Evolutionary conservation across 2,113 vertebrate genomes (phyloP), one percentile per base, ranked within the genome.

Genomic region (Larimichthys crocea): DNA sequence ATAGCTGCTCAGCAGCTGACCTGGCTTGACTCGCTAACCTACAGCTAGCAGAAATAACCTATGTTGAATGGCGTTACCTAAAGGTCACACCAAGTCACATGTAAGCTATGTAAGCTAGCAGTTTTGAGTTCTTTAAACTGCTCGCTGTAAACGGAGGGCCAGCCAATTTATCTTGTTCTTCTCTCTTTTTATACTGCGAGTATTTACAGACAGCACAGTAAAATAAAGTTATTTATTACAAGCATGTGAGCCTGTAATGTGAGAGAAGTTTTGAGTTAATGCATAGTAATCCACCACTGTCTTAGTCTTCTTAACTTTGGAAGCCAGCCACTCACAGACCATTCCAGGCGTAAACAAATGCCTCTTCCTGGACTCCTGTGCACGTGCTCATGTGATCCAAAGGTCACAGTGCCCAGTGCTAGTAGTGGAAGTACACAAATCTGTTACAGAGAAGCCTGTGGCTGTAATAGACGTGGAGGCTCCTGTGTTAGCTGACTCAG

Each of bases 361-460:
- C 63, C 24, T 63, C 57, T 66, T 59, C 20, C 59, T 76, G 55
- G 60, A 42, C 44, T 73, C 48, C 22, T 65, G 78, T 71, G 56
- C 24, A 62, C 3, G 29, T 67, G 69, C 63, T 60, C 16, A 75
- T 0, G 12, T 42, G 48, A 56, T 53, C 44, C 66, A 76, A 73
- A 80, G 61, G 66, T 75, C 69, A 71, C 57, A 40, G 4, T 61
- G 15, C 49, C 22, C 57, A 12, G 5, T 20, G 31, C 20, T 61
- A 1, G 49, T 2, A 20, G 22, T 42, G 20, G 11, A 72, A 50
- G 31, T 81, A 48, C 63, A 80, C 44, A 52, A 2, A 12, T 59
- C 49, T 80, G 73, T 84, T 50, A 7, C n/a, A 20, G 19, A 31
- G 22, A 20, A 12, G 4, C 10, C 8, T 20, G 53, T 55, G 10